A percentile compares a stretch with the other conserved stretches of the same genome.
Conservation (phyloP, 2,888 invertebrate genomes). For the Dicyrtoma fusca region DNA sequence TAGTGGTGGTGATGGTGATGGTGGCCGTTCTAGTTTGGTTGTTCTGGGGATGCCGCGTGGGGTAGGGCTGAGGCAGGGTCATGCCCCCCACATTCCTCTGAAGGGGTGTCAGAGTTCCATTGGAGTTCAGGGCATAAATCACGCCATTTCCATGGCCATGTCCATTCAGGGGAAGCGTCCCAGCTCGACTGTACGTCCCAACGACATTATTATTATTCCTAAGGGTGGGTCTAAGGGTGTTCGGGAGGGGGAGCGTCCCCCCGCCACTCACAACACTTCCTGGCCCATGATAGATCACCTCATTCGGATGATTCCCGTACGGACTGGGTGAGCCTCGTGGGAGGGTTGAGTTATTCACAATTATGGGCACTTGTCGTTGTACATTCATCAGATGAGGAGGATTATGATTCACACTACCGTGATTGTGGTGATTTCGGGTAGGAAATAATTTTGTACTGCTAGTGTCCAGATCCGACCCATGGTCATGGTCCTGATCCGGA, state of each 20-base stretch:
- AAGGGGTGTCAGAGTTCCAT: too few species aligned
- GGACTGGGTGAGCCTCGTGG: neutral
- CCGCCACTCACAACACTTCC: too few species aligned
- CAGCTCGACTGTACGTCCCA: neutral
- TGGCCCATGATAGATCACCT: too few species aligned
- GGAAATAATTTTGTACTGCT: conserved; percentile 22
- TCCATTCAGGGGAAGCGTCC: neutral
- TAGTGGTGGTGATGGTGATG: too few species aligned
- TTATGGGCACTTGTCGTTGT: neutral
- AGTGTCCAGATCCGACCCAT: too few species aligned
- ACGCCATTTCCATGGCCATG: neutral
- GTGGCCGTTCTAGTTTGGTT: too few species aligned
- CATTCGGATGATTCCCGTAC: neutral
- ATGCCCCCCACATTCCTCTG: too few species aligned
- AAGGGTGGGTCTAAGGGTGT: neutral
- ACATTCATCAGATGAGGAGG: too few species aligned
- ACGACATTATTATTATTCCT: neutral
- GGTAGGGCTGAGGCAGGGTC: too few species aligned
- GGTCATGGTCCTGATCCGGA: too few species aligned
- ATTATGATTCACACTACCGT: neutral
- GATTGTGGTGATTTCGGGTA: conserved; percentile 3
- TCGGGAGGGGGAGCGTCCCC: neutral
- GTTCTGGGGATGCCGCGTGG: too few species aligned
- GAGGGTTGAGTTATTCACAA: neutral
- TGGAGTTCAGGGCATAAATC: too few species aligned